A percentile compares a stretch with the other conserved stretches of the same genome.
Conservation (phyloP, 1,140 invertebrate genomes). For the Vanessa atalanta region DNA sequence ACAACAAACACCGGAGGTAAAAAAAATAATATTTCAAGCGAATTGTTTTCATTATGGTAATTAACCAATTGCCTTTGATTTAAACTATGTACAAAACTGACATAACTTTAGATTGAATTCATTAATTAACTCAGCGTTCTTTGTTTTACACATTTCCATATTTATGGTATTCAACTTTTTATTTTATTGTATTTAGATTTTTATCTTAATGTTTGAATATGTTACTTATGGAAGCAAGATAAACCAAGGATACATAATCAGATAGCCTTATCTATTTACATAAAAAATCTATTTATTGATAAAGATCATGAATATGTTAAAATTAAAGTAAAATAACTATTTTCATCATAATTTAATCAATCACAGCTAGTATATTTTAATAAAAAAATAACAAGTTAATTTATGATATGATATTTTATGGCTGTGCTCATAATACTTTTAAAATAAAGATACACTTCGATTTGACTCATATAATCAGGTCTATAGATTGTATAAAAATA, state of each 20-base stretch:
- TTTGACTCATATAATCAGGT: no score
- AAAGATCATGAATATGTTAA: background rate
- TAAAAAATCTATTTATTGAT: slow-evolving; percentile 4
- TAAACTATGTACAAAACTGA: background rate
- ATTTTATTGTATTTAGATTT: background rate
- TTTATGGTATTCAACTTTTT: background rate
- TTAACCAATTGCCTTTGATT: slow-evolving; percentile 1
- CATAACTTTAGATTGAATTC: background rate
- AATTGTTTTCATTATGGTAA: background rate
- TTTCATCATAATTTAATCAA: no score
- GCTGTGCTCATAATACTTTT: no score
- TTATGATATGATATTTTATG: no score
- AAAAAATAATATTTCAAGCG: background rate
- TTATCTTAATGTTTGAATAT: background rate
- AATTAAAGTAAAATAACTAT: no score
- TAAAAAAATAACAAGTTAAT: no score
- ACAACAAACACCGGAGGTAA: slow-evolving; percentile 60
- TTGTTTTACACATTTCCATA: background rate
- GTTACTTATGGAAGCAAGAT: no score
- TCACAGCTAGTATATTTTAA: no score
- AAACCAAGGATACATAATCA: background rate
- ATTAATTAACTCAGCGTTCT: background rate
- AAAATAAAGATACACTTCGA: no score
- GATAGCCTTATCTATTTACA: slow-evolving; percentile 2
- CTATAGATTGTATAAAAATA: no score